A percentile compares a stretch with the other conserved stretches of the same genome.
Evolutionary conservation across 2,113 vertebrate genomes (phyloP).

Genomic region (Hemiprocne comata): DNA sequence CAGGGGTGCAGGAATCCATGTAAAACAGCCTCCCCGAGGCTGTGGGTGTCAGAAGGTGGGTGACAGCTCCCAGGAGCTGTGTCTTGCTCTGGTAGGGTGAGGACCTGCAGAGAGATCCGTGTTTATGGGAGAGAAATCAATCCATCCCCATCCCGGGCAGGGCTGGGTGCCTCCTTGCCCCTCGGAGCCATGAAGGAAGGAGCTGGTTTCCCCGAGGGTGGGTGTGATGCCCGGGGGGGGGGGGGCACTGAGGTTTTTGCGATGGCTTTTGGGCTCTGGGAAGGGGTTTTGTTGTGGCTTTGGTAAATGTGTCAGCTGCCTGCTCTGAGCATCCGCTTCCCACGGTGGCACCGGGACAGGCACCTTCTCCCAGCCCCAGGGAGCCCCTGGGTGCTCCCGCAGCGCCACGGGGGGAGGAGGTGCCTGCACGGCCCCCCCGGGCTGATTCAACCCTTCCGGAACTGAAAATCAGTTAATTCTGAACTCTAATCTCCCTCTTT

Average conservation of each 20-base stretch:
- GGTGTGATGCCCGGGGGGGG: neutral
- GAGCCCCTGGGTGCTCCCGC: neutral
- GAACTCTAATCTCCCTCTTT: neutral
- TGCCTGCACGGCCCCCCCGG: neutral
- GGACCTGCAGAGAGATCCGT: neutral
- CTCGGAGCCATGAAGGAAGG: neutral
- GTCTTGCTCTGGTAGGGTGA: neutral
- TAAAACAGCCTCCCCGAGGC: neutral
- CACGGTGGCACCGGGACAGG: neutral
- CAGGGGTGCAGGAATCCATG: neutral
- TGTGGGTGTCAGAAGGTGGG: neutral
- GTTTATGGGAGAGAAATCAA: neutral
- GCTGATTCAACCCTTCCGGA: neutral
- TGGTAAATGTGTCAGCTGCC: neutral
- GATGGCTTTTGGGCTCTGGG: fast-evolving
- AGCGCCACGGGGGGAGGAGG: too few relatives aligned
- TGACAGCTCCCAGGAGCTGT: neutral
- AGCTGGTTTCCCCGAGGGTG: neutral
- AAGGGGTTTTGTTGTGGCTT: neutral
- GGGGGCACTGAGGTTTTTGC: neutral
- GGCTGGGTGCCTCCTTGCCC: neutral
- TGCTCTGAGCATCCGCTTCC: neutral
- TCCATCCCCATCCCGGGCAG: neutral
- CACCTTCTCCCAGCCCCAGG: neutral
- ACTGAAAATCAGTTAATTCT: neutral